Base-by-base conservation (phyloP, 2,113 vertebrate species). In the Corvus moneduloides region DNA sequence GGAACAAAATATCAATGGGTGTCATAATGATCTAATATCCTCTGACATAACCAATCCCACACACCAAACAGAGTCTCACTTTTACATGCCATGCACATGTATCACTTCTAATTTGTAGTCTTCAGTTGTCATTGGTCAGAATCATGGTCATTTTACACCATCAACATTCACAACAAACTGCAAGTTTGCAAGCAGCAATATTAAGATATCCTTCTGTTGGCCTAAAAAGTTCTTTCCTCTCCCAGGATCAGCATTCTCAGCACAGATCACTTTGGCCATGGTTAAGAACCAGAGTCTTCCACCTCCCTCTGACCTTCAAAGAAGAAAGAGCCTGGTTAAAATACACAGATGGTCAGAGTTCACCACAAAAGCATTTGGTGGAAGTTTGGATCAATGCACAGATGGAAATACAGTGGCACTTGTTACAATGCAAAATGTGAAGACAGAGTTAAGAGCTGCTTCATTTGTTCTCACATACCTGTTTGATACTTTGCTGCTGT, bases 261-360 rank as follows among this genome's bases (percentile, higher is more conserved):
- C 94, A 82, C 48, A 61, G 23, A 99, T 98, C 94, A 98, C 98
- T 96, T 98, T 98, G 93, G 98, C 97, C 85, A 98, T 95, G 67
- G 98, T 98, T 94, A 99, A 97, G 92, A 98, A 98, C 99, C 99
- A 99, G 37, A 99, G 97, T 76, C 98, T 97, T 71, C 99, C 99
- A 37, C 87, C 87, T 87, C 98, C 96, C 82, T 98, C 84, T 44
- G 99, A 99, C 91, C 99, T 99, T 95, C 46, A 94, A 88, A 87
- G 55, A 78, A 81, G 17, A 78, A 19, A 28, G 49, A 77, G 48
- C 28, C 16, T 82, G 35, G 30, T 93, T 90, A 73, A 81, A 63
- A 73, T 9, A 39, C 4, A 63, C 7, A 52, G 26, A 7, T 52
- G 14, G 26, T 77, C 21, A 33, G 41, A 73, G 73, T 16, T 83